A percentile compares a stretch with the other conserved stretches of the same genome.
Evolutionary conservation across 2,113 vertebrate species (phyloP).

Genomic region (Dinomys branickii): DNA sequence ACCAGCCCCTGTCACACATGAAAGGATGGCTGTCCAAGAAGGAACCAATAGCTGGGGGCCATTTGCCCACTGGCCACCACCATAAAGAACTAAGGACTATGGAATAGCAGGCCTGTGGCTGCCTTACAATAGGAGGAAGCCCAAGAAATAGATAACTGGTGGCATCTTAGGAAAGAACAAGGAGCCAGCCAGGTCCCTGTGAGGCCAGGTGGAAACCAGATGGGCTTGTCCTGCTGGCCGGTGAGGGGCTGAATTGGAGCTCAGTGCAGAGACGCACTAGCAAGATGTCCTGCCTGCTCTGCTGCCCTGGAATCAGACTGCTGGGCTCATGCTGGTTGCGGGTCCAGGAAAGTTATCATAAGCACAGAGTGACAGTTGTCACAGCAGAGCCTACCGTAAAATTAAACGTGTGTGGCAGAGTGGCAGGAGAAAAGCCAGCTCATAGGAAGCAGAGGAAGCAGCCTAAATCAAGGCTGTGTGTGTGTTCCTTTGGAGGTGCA

Average conservation of each 20-base stretch:
- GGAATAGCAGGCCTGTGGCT: not conserved
- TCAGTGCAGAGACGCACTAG: not conserved
- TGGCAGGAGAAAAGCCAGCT: not conserved
- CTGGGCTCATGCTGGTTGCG: not conserved
- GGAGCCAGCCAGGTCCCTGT: not conserved
- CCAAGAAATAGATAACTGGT: not conserved
- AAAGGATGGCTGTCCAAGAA: not conserved
- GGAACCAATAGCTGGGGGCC: not conserved
- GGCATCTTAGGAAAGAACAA: not conserved
- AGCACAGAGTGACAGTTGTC: not conserved
- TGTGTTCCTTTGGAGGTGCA: not conserved
- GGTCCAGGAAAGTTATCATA: not conserved
- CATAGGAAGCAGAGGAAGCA: not conserved
- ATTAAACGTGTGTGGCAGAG: too few relatives aligned
- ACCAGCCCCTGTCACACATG: not conserved
- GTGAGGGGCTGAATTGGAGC: not conserved
- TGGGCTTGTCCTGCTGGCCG: not conserved
- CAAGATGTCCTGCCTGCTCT: not conserved
- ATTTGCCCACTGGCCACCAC: not conserved
- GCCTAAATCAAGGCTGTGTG: not conserved
- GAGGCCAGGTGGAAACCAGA: not conserved
- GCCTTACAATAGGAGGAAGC: not conserved
- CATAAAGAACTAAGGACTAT: not conserved
- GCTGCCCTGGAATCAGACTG: not conserved
- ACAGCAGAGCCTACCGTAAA: too few relatives aligned